Evolutionary conservation across 2,797 vertebrate species (phyloP).

Genomic region (Gastrophryne carolinensis): DNA sequence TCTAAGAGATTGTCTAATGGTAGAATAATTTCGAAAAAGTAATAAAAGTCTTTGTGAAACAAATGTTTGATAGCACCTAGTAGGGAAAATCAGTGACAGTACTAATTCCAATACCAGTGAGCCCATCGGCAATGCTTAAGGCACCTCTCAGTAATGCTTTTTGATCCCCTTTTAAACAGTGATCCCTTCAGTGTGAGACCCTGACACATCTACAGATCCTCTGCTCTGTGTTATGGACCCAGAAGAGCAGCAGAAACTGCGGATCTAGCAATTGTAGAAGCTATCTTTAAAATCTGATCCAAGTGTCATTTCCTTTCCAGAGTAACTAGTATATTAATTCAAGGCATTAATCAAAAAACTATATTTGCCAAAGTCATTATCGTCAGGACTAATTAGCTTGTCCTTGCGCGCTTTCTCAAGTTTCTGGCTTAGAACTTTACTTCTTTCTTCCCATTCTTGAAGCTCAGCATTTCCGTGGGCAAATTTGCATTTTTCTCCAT

Average conservation of each 20-base stretch:
- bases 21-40: no score
- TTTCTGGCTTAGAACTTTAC: conserved; percentile 93
- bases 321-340: conserved; percentile 73
- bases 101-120: no score
- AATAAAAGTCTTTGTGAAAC: no score
- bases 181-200: background rate
- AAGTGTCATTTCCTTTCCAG: conserved; percentile 56
- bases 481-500: conserved; percentile 86
- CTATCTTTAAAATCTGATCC: conserved; percentile 67
- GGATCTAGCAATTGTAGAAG: conserved; percentile 70
- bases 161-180: background rate
- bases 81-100: no score
- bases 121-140: background rate
- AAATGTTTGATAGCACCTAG: no score
- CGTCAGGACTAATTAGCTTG: conserved; percentile 95
- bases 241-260: conserved; percentile 70
- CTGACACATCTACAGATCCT: background rate
- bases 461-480: conserved; percentile 94
- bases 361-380: conserved; percentile 99
- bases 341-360: conserved; percentile 99
- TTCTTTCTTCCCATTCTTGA: conserved; percentile 89
- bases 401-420: conserved; percentile 96
- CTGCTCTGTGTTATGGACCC: background rate
- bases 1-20: no score
- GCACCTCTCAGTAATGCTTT: background rate